Evolutionary conservation across 2,113 vertebrate genomes (phyloP), one percentile per base, ranked within the genome.

Genomic region (Sprattus sprattus): DNA sequence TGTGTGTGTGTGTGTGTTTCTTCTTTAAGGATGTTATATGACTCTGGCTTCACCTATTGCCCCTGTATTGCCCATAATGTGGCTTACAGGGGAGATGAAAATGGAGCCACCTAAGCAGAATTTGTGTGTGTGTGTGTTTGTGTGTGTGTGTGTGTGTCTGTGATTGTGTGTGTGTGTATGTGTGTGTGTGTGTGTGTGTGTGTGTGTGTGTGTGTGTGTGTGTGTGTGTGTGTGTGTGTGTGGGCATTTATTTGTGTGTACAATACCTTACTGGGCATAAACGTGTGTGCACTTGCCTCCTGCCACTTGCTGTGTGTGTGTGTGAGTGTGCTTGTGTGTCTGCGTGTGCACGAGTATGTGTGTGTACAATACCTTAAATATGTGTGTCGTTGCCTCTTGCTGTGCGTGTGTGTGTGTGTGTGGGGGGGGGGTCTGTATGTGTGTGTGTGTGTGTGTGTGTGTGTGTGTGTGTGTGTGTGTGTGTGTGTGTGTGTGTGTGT

Each of bases 81-180:
- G 64, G 25, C 54, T 67, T 67, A 67, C n/a, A 67, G 64, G n/a
- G 64, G 28, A 25, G 22, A 9, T 67, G 64, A 64, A 87, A 92
- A 91, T 90, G 91, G 91, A 93, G 45, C 88, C 83, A 88, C 15
- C 47, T 82, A 0, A 32, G 45, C 64, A 67, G 64, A 25, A 67
- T 67, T 67, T 15, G 71, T 78, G 71, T 32, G 25, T 78, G 71
- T 78, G 81, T 81, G 16, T 81, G 47, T 47, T 28, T 54, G 82
- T 54, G 82, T 83, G 50, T 44, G 82, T 82, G 81, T 49, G 46
- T 50, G 46, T 82, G 81, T 46, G 81, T 46, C n/a, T 46, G 46
- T 22, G 81, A 1, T 6, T 82, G 47, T 82, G 44, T 82, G 44
- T 49, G 46, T 82, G 81, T 32, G 22, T 52, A 6, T 82, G n/a